phyloP scores from a whole-genome alignment of 2,113 vertebrate genomes.

The Microcebus griseorufus region DNA sequence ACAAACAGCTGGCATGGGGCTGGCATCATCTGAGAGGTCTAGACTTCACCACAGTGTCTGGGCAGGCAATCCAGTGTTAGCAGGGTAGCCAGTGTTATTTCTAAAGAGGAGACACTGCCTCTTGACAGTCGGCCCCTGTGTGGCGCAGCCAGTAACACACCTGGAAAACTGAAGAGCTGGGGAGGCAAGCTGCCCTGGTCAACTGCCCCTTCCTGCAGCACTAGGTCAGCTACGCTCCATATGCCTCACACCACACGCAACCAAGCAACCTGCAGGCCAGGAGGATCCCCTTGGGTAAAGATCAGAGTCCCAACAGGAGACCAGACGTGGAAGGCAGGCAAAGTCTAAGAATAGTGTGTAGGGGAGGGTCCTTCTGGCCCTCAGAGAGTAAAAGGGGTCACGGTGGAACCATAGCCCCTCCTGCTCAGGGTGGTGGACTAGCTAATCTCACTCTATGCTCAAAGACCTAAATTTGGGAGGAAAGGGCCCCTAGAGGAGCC shows the following conservation, averaged over 20 bases:
- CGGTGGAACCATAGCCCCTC: not conserved
- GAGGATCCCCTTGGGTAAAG: not conserved
- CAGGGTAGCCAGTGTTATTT: not conserved
- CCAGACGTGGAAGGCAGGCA: not conserved
- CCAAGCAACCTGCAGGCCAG: not conserved
- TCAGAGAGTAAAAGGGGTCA: not conserved
- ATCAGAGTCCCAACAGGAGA: not conserved
- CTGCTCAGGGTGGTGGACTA: not conserved
- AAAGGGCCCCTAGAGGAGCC: not conserved
- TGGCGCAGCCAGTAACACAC: not conserved
- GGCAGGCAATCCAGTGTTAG: not conserved
- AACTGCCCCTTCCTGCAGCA: not conserved
- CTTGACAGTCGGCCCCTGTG: not conserved
- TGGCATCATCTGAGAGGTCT: not conserved
- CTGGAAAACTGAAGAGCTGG: not conserved
- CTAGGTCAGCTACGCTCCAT: not conserved
- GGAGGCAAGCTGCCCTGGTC: not conserved
- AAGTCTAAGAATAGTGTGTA: not conserved
- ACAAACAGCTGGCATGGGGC: not conserved
- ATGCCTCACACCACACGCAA: not conserved
- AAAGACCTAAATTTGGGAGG: not conserved
- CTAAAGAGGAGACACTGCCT: not conserved
- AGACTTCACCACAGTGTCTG: too few relatives aligned
- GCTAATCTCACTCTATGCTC: not conserved
- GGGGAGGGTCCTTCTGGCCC: not conserved